A percentile compares a stretch with the other conserved stretches of the same genome.
These are phyloP conservation scores for Heteropelma amictum DNA, from an alignment of 2,888 invertebrate genomes.

Conservation along the genomic window DNA sequence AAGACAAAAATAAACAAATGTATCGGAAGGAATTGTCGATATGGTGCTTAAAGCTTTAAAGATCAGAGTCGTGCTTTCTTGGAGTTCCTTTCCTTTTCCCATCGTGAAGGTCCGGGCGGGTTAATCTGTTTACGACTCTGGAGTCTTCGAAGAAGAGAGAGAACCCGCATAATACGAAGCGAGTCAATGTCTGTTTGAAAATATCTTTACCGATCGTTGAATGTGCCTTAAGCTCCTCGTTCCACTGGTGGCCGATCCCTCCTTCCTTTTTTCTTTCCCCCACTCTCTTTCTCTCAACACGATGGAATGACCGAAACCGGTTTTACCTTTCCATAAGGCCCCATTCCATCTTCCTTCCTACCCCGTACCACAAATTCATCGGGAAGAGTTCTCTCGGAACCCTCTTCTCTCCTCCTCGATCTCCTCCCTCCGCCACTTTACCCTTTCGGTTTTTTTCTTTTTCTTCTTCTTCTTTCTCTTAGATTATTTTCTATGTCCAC, in stretches of 20 bases:
- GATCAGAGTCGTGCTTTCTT: background rate
- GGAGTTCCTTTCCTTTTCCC: background rate
- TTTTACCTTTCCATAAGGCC: slow-evolving; percentile 53
- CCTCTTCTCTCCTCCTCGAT: slow-evolving; percentile 3
- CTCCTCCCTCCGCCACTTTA: background rate
- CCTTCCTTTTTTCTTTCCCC: background rate
- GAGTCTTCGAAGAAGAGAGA: slow-evolving; percentile 15
- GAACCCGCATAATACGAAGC: slow-evolving; percentile 13
- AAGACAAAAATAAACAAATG: too few relatives aligned
- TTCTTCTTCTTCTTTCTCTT: background rate
- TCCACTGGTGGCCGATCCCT: slow-evolving; percentile 23
- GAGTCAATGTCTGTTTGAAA: slow-evolving; percentile 18
- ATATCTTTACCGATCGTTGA: slow-evolving; percentile 20
- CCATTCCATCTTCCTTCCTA: slow-evolving; percentile 9
- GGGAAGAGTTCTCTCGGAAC: slow-evolving; percentile 5
- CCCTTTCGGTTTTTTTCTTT: background rate
- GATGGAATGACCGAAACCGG: slow-evolving; percentile 60
- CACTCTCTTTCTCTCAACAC: background rate
- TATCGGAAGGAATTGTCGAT: background rate
- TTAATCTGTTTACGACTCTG: slow-evolving; percentile 66
- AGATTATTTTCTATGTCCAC: slow-evolving; percentile 1
- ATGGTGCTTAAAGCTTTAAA: background rate
- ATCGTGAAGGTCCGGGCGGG: slow-evolving; percentile 60
- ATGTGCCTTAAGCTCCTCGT: slow-evolving; percentile 22
- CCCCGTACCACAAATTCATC: background rate